Evolutionary conservation across 2,797 vertebrate species (phyloP), one percentile per base, ranked within the genome.

Genomic region (Alca torda): DNA sequence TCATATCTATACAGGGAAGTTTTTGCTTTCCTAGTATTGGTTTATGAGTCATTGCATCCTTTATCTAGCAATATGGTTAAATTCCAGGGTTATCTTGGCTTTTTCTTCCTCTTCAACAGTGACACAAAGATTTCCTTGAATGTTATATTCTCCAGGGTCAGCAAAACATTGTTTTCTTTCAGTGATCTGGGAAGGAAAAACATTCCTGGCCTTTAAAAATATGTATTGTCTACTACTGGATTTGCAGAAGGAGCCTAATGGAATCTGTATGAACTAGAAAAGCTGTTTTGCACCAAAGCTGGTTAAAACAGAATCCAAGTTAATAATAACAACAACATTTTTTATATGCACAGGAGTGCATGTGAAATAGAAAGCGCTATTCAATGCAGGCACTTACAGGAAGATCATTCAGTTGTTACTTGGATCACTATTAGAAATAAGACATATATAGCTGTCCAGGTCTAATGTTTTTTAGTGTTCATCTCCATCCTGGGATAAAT

Each of bases 71-170:
- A 78, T 50, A 84, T 31, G 30, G 86, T 93, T 89, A 87, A 87
- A 94, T 92, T 97, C 84, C 77, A 87, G 57, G 30, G 33, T 69
- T 96, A 82, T 96, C 81, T 94, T 90, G 56, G 1, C 65, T 90
- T 83, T 63, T 67, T 54, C 16, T 86, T 94, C 65, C 43, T 73
- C 39, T 91, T 93, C 67, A 77, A 30, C 31, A 78, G 4, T 72
- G 57, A 75, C 41, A 19, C 33, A 7, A 94, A 89, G 43, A 63
- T 91, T 95, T 93, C 69, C 64, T 93, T 93, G 53, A 73, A 92
- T 50, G 28, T 50, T 92, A 53, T 82, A 28, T 82, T 91, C 53
- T 89, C 21, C 84, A 84, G 91, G 89, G 84, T 89, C 84, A 95
- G 82, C 53, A 91, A 91, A 86, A 90, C 5, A 3, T 35, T 90